phyloP scores from a whole-genome alignment of 2,113 vertebrate genomes.

The Saimiri boliviensis region DNA sequence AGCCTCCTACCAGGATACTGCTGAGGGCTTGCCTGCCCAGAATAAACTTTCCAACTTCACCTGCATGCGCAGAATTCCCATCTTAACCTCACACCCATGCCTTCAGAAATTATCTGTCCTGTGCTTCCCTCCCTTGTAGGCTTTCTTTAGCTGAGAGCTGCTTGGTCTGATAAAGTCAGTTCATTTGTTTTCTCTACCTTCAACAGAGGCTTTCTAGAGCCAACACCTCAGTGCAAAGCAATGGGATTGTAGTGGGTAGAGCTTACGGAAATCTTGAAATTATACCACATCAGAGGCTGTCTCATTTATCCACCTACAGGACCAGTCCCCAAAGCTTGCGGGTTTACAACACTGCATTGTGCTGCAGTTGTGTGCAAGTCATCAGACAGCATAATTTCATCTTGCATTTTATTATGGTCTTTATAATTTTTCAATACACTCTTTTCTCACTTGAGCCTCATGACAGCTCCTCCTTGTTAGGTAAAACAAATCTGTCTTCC shows the following conservation, averaged over 20 bases:
- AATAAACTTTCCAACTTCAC: not conserved
- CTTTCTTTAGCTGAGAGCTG: not conserved
- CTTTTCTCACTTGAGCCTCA: not conserved
- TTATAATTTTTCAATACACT: not conserved
- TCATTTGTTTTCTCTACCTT: not conserved
- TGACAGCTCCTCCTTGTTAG: not conserved
- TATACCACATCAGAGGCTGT: not conserved
- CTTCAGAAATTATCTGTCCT: not conserved
- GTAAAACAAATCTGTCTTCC: not conserved
- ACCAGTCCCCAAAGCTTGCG: not conserved
- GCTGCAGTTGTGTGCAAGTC: not conserved
- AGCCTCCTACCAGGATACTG: not conserved
- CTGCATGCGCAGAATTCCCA: not conserved
- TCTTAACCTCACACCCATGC: not conserved
- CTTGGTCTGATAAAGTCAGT: not conserved
- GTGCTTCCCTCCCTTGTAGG: not conserved
- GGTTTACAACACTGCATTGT: fast-evolving
- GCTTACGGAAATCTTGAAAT: not conserved
- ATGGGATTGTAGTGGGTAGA: not conserved
- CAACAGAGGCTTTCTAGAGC: not conserved
- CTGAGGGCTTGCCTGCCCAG: not conserved
- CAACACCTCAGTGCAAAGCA: not conserved
- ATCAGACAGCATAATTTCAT: not conserved
- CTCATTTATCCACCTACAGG: not conserved
- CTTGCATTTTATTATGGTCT: not conserved